Conservation (phyloP, 2,888 invertebrate genomes). For the Ernsta delagoae region DNA sequence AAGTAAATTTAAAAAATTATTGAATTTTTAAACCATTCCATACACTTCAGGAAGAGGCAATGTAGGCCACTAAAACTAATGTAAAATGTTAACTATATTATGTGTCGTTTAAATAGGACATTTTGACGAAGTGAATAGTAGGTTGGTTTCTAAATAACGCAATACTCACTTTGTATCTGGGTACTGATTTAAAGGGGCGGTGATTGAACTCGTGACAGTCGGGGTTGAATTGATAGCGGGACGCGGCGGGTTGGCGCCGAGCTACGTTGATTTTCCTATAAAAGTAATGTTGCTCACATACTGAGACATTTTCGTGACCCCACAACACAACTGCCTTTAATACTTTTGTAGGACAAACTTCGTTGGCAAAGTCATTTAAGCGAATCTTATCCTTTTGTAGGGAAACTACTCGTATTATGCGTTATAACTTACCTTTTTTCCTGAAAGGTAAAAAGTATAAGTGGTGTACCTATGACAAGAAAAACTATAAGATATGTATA, state of each 20-base stretch:
- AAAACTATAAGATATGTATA: too few relatives aligned
- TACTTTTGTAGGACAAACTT: not conserved
- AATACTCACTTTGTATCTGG: not conserved
- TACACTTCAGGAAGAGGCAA: too few relatives aligned
- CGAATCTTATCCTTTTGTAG: not conserved
- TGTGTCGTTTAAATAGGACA: too few relatives aligned
- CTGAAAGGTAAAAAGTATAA: too few relatives aligned
- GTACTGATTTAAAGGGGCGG: conserved; percentile 18
- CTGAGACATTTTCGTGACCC: not conserved
- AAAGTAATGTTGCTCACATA: conserved; percentile 13
- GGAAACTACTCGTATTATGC: too few relatives aligned
- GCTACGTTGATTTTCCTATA: conserved; percentile 24
- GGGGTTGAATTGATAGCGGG: conserved; percentile 28
- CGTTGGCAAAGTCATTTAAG: not conserved
- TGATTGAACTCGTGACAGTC: conserved; percentile 28
- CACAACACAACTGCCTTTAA: too few relatives aligned
- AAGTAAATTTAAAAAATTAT: too few relatives aligned
- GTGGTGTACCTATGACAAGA: too few relatives aligned
- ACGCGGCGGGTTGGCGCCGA: conserved; percentile 29
- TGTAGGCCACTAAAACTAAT: too few relatives aligned
- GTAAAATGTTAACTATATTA: too few relatives aligned
- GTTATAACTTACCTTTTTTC: too few relatives aligned
- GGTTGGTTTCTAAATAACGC: not conserved
- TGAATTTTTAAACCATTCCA: too few relatives aligned
- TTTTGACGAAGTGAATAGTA: not conserved